Percentiles rank a stretch among this genome's conserved stretches.
phyloP scores from a whole-genome alignment of 2,797 vertebrate genomes.

The Xiphorhynchus erythropygius region DNA sequence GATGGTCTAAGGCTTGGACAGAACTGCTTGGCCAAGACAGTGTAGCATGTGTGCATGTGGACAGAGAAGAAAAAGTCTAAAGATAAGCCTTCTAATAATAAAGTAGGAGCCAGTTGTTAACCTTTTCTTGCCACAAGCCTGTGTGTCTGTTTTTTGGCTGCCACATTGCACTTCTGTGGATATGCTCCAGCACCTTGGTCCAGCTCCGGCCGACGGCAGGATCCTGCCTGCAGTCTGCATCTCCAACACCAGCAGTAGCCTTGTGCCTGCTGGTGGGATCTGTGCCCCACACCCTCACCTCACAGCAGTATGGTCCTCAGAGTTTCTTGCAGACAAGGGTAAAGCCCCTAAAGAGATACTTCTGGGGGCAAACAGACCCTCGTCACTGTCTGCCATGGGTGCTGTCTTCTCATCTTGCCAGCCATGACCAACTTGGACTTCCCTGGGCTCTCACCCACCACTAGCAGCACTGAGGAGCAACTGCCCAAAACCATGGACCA shows the following conservation, averaged over 20 bases:
- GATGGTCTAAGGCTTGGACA: too few relatives aligned
- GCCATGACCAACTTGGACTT: background rate
- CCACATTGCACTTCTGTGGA: too few relatives aligned
- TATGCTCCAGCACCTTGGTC: background rate
- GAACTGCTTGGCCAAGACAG: too few relatives aligned
- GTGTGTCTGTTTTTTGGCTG: too few relatives aligned
- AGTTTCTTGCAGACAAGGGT: background rate
- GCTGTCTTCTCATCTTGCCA: background rate
- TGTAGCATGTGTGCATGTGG: too few relatives aligned
- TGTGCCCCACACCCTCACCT: background rate
- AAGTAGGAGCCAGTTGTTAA: too few relatives aligned
- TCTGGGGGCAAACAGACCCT: background rate
- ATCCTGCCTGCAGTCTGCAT: background rate
- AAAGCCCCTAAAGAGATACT: background rate
- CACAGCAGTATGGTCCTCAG: accelerated
- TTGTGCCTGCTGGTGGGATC: background rate
- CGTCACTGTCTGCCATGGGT: background rate
- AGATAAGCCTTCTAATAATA: too few relatives aligned
- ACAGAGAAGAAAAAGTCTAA: too few relatives aligned
- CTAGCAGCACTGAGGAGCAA: background rate
- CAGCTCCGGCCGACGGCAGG: background rate
- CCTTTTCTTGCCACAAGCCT: too few relatives aligned
- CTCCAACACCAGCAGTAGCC: background rate
- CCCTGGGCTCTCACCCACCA: background rate
- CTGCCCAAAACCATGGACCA: background rate